These are phyloP conservation scores for Chirona hameri DNA, from an alignment of 2,888 invertebrate genomes.

Conservation along the genomic window DNA sequence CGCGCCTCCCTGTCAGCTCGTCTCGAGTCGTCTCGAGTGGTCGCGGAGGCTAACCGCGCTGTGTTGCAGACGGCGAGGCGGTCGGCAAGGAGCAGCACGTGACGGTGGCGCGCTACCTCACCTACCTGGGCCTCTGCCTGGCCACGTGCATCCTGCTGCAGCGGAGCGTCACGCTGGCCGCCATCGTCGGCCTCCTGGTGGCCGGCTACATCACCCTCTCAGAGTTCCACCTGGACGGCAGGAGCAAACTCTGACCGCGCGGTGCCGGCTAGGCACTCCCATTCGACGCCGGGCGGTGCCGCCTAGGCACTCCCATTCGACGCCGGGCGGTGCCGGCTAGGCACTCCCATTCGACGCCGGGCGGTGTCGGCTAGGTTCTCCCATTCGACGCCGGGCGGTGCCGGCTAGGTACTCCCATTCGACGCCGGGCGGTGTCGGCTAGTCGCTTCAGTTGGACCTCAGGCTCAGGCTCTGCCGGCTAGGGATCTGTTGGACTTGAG, in stretches of 20 bases:
- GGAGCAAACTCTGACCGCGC: slow-evolving; percentile 22
- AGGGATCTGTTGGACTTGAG: too few species aligned
- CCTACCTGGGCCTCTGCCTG: slow-evolving; percentile 77
- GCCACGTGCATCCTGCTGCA: slow-evolving; percentile 83
- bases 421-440: too few species aligned
- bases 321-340: not conserved
- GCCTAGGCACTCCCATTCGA: too few species aligned
- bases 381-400: not conserved
- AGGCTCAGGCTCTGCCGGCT: too few species aligned
- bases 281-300: too few species aligned
- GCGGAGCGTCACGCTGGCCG: slow-evolving; percentile 69
- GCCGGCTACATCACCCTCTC: slow-evolving; percentile 78
- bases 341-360: too few species aligned
- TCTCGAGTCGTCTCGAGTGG: too few species aligned
- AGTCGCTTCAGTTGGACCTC: too few species aligned
- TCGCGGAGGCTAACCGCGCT: not conserved
- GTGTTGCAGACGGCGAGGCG: slow-evolving; percentile 36
- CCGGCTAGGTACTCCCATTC: too few species aligned
- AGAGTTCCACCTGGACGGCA: slow-evolving; percentile 59
- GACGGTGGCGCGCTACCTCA: slow-evolving; percentile 67
- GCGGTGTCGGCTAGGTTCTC: too few species aligned
- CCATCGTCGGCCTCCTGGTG: slow-evolving; percentile 72
- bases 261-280: too few species aligned
- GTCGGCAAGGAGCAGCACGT: slow-evolving; percentile 46
- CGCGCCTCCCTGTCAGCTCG: too few species aligned